Evolutionary conservation across 2,888 invertebrate species (phyloP).

Genomic region (Lepidonotus clava): DNA sequence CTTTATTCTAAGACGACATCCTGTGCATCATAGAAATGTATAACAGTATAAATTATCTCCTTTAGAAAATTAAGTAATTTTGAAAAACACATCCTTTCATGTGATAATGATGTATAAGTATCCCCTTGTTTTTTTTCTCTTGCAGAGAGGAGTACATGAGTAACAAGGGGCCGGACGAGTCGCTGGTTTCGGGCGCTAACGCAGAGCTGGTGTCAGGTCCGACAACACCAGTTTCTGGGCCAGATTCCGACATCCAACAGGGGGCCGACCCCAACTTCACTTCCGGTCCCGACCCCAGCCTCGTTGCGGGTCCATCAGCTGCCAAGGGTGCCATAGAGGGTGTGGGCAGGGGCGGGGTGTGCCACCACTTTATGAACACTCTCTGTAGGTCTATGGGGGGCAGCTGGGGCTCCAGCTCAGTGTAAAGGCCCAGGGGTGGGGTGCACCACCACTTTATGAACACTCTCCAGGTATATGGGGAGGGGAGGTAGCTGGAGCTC

Average conservation of each 20-base stretch:
- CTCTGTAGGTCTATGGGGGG: conserved; percentile 3
- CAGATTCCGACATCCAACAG: neutral
- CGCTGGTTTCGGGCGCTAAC: neutral
- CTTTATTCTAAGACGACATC: neutral
- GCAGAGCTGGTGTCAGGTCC: neutral
- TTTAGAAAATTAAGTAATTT: neutral
- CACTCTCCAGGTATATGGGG: too few species aligned
- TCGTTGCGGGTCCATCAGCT: neutral
- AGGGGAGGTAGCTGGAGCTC: conserved; percentile 9
- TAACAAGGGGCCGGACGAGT: conserved; percentile 4
- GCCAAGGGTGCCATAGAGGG: neutral
- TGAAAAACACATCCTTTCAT: neutral
- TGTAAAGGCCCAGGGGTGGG: too few species aligned
- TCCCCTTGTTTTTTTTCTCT: neutral
- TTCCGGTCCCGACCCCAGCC: neutral
- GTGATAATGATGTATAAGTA: neutral
- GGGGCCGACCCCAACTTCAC: neutral
- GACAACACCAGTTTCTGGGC: neutral
- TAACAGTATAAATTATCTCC: neutral
- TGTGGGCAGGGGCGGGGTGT: neutral
- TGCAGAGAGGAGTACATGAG: neutral
- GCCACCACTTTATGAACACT: neutral
- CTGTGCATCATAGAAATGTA: neutral
- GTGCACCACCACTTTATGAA: too few species aligned
- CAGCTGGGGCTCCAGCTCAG: neutral